Base-by-base conservation (phyloP, 2,113 vertebrate species). In the Hypocryptadius cinnamomeus region DNA sequence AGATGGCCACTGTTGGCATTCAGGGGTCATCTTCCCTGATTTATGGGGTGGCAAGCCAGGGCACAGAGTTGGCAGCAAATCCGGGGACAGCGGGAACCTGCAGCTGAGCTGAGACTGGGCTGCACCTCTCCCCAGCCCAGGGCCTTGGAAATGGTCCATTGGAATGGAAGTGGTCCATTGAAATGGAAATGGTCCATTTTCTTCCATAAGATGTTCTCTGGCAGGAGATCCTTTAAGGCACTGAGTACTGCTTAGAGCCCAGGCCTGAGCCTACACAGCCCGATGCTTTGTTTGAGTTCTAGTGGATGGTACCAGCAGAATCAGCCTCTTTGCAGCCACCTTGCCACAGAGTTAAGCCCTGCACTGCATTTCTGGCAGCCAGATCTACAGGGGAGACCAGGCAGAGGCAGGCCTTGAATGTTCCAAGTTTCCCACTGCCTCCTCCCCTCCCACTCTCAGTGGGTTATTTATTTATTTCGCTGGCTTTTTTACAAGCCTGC, bases 391-490 rank as follows among this genome's bases (percentile, higher is more conserved):
- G 59, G 64, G 30, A 77, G 68, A n/a, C 5, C 5, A 54, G 63
- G 79, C 3, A 12, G 50, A 79, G 45, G 22, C 72, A 79, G 53
- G 64, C 37, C 50, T 44, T 90, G 83, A 37, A n/a, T 54, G 44
- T 77, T 76, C 85, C 50, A 33, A 19, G 40, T 64, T 79, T 65
- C 53, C 45, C 0, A 0, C 84, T 78, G 24, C 70, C 44, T 82
- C 37, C 33, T 42, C 37, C 1, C 13, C 37, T 60, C 42, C 40
- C 0, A 3, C 77, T 76, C 59, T 84, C 5, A 1, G 31, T 9
- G 13, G 74, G 81, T 93, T 94, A 83, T 94, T 92, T 95, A 87
- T 94, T 90, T 96, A 87, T 95, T 94, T 91, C 68, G 10, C 33
- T 85, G 66, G 37, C 47, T 94, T 85, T 82, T 89, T 94, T 89